A percentile compares a stretch with the other conserved stretches of the same genome.
phyloP scores from a whole-genome alignment of 64 coral and sea anemone genomes.

The Pocillopora damicornis region DNA sequence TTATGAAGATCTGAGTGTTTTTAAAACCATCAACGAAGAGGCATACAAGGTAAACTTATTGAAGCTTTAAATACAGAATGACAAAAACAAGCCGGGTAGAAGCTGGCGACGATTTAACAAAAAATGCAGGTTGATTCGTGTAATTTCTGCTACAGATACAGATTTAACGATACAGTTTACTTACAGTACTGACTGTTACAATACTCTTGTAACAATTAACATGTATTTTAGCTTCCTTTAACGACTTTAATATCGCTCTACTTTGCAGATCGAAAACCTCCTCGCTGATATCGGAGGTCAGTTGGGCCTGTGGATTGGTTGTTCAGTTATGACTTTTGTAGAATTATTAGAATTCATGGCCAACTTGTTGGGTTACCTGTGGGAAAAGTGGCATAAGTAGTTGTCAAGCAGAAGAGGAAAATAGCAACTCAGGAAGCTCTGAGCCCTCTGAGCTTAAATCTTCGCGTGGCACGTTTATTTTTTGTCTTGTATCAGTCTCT shows the following conservation, averaged over 20 bases:
- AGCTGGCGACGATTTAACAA: too few species aligned
- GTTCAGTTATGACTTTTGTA: conserved; percentile 14
- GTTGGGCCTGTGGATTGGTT: conserved; percentile 31
- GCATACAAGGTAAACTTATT: conserved; percentile 35
- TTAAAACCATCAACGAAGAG: conserved; percentile 45
- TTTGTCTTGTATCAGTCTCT: too few species aligned
- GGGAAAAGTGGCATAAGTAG: background rate
- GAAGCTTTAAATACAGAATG: background rate
- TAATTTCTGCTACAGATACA: too few species aligned
- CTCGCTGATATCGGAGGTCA: conserved; percentile 37
- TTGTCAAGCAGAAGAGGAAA: background rate
- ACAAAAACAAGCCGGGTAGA: too few species aligned
- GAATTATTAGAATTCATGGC: conserved; percentile 21
- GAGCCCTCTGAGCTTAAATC: too few species aligned
- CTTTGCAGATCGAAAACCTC: conserved; percentile 24
- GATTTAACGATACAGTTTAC: too few species aligned
- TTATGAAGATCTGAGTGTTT: conserved; percentile 36
- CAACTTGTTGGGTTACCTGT: conserved; percentile 4
- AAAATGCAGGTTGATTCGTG: too few species aligned
- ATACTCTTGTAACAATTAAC: too few species aligned
- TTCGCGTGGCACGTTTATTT: too few species aligned
- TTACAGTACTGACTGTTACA: too few species aligned
- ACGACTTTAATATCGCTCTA: background rate
- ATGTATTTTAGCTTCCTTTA: background rate
- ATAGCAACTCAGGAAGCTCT: background rate